A percentile compares a stretch with the other conserved stretches of the same genome.
phyloP scores from a whole-genome alignment of 2,888 invertebrate species.

The Molanna angustata region DNA sequence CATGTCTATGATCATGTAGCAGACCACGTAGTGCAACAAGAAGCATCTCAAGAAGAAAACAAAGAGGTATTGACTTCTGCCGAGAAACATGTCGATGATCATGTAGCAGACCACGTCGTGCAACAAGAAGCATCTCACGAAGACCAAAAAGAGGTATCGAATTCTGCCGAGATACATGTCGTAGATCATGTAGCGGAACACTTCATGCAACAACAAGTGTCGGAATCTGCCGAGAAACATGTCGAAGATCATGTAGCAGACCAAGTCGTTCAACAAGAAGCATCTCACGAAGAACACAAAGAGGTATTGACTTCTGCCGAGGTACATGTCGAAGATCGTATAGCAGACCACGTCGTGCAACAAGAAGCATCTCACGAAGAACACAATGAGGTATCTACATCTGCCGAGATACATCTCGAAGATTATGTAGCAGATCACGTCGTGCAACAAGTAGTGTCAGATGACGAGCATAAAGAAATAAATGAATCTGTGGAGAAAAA shows the following conservation, averaged over 20 bases:
- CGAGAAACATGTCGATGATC: neutral
- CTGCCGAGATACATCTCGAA: neutral
- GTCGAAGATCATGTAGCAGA: neutral
- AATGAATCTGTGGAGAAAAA: neutral
- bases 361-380: neutral
- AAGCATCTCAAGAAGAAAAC: neutral
- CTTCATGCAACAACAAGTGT: neutral
- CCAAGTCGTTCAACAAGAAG: neutral
- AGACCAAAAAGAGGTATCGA: neutral
- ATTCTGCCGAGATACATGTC: neutral
- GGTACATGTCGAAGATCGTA: neutral
- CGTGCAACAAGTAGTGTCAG: neutral
- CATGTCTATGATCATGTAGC: neutral
- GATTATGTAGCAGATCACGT: neutral
- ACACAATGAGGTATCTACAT: neutral
- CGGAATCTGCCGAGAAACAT: neutral
- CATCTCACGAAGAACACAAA: neutral
- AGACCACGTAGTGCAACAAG: neutral
- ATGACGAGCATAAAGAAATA: neutral
- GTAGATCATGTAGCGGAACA: neutral
- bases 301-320: neutral
- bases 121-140: neutral
- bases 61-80: too few species aligned
- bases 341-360: neutral
- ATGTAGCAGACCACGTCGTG: neutral